Evolutionary conservation across 2,797 vertebrate species (phyloP), one percentile per base, ranked within the genome.

Genomic region (Manis javanica): DNA sequence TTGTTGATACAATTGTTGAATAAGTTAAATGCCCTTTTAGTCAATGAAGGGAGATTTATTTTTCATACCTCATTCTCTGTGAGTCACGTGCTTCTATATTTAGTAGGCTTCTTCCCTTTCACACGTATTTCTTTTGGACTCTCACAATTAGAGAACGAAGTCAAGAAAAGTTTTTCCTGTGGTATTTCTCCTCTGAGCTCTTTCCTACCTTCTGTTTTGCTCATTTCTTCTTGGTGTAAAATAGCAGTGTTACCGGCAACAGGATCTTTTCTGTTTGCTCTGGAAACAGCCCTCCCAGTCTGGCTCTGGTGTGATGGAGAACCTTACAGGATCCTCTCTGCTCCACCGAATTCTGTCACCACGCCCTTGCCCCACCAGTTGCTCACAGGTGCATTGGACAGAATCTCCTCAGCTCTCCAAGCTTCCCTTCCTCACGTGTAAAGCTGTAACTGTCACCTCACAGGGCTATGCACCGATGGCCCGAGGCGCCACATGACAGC

Each of bases 121-220:
- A 59, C 29, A 69, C 34, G 31, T 95, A 49, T 94, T 90, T 87
- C 57, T 68, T 91, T 91, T 72, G 66, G 61, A 74, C 24, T 57
- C 69, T 64, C 26, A 24, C 16, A 86, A 19, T 89, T 34, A 91
- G 39, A 69, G 74, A 89, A 86, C 3, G 68, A 83, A 85, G 26
- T 59, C 4, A 85, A 82, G 31, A 68, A 71, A 77, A 21, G 23
- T 82, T 9, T 90, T 77, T 51, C 21, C 4, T 8, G 6, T 71
- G 49, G 34, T 6, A 23, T 91, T 55, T 64, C n/a, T 59, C 15
- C 81, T 82, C n/a, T 77, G 42, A 23, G 61, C 9, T 77, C n/a
- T 66, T 83, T 64, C 63, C 72, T 34, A 4, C 23, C 3, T 77
- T 71, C 39, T 29, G 3, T 34, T 46, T 39, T 64, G 46, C 46